A percentile compares a stretch with the other conserved stretches of the same genome.
Conservation (phyloP, 2,888 invertebrate genomes). For the Coenonympha glycerion region DNA sequence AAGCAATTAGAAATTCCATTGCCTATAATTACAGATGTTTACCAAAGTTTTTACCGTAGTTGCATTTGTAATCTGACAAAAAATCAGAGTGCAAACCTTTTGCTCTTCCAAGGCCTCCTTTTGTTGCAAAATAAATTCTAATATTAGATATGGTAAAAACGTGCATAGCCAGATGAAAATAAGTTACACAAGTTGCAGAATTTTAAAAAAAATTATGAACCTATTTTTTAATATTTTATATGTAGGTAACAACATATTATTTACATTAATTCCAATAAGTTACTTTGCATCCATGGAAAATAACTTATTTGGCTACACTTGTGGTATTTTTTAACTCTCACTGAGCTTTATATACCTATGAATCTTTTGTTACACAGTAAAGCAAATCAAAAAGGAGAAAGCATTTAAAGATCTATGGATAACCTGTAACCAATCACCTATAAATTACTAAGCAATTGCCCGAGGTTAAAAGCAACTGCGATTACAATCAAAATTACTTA, state of each 20-base stretch:
- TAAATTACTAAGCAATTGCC: not conserved
- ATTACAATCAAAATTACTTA: not conserved
- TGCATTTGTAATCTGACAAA: conserved; percentile 11
- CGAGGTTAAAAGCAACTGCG: not conserved
- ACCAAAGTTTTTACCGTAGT: conserved; percentile 8
- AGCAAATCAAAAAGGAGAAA: conserved; percentile 7
- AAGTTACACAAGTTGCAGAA: no score
- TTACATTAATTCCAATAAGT: not conserved
- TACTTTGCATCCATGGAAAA: not conserved
- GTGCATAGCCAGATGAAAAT: not conserved
- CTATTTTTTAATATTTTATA: no score
- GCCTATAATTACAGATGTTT: conserved; percentile 2
- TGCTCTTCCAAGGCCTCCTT: conserved; percentile 16
- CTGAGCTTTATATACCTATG: no score
- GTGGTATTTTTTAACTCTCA: no score
- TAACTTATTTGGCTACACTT: no score
- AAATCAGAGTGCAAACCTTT: conserved; percentile 17
- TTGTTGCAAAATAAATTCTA: conserved; percentile 2
- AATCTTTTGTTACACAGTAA: conserved; percentile 1
- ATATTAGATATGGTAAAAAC: not conserved
- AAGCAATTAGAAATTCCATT: not conserved
- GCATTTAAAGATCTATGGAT: conserved; percentile 3
- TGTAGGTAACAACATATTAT: no score
- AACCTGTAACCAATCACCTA: not conserved
- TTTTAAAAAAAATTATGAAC: no score